Base-by-base conservation (phyloP, 2,113 vertebrate genomes). In the Calonectris borealis region DNA sequence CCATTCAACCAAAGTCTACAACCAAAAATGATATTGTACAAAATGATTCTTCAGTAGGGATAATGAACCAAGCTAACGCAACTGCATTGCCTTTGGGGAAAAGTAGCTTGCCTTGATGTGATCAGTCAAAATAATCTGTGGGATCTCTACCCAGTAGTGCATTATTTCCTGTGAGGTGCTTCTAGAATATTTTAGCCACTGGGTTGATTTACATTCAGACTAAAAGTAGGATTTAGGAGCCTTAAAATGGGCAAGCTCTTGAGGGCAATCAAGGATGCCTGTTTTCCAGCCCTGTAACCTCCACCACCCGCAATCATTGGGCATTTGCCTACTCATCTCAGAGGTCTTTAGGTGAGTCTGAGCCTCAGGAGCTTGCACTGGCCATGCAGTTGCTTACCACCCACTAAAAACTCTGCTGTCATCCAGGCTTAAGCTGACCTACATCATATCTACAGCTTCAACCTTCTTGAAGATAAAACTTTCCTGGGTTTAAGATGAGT, bases 241-340 rank as follows among this genome's bases (percentile, higher is more conserved):
- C 10, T 94, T 55, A 79, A 93, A 64, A 80, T 34, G 19, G 15
- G 2, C 6, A 55, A 90, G 15, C 7, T 19, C 38, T 40, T 36
- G 13, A 57, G 29, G 32, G 8, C 7, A 75, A 29, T 29, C 22
- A 78, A 75, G 38, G 44, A n/a, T 75, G 42, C 5, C 25, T 70
- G 11, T n/a, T 81, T 86, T 81, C 17, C 27, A 66, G 19, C 2
- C 19, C 44, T 77, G 21, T 32, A 40, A 36, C 49, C 36, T 80
- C 21, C 31, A 52, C 19, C 36, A 52, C 7, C 9, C 2, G 0
- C 25, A 25, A n/a, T 65, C 3, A 0, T 4, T 60, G 24, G 7
- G 18, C 24, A 17, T 42, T 69, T 62, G 10, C 38, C 9, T 55
- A 18, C 10, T 58, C 25, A 62, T 66, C 54, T 66, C 29, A 42